A percentile compares a stretch with the other conserved stretches of the same genome.
Conservation (phyloP, 2,888 invertebrate genomes). For the Melolontha melolontha region DNA sequence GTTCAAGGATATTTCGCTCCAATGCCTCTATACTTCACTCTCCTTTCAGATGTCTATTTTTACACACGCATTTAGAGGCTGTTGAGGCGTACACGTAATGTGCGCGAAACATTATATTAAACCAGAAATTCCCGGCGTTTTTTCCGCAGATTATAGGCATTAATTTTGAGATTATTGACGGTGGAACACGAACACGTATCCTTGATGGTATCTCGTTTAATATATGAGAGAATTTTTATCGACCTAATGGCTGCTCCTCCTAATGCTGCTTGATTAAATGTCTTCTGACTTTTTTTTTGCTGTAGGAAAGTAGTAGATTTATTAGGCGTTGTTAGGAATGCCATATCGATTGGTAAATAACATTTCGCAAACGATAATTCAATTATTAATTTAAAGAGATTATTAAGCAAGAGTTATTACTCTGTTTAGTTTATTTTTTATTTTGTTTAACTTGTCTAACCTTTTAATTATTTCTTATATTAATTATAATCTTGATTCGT, state of each 20-base stretch:
- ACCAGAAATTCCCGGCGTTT: conserved; percentile 27
- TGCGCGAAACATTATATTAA: conserved; percentile 27
- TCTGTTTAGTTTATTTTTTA: too few species aligned
- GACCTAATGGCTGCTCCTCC: conserved; percentile 31
- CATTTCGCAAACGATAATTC: too few species aligned
- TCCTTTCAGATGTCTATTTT: neutral
- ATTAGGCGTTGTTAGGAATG: too few species aligned
- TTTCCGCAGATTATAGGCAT: conserved; percentile 34
- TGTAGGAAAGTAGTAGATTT: neutral
- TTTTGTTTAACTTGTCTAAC: too few species aligned
- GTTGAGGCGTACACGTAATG: too few species aligned
- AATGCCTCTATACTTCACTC: neutral
- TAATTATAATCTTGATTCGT: too few species aligned
- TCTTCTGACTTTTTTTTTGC: neutral
- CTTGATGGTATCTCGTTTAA: conserved; percentile 35
- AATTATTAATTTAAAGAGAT: too few species aligned
- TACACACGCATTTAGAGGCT: too few species aligned
- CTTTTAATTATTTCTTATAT: too few species aligned
- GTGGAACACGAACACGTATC: conserved; percentile 32
- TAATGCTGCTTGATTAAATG: conserved; percentile 35
- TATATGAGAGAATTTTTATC: conserved; percentile 39
- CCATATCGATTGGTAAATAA: too few species aligned
- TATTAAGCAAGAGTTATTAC: too few species aligned
- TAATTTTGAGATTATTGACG: conserved; percentile 39
- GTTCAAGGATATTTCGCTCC: neutral